These are phyloP conservation scores for Sphinx pinastri DNA, from an alignment of 2,888 invertebrate species.

Conservation along the genomic window DNA sequence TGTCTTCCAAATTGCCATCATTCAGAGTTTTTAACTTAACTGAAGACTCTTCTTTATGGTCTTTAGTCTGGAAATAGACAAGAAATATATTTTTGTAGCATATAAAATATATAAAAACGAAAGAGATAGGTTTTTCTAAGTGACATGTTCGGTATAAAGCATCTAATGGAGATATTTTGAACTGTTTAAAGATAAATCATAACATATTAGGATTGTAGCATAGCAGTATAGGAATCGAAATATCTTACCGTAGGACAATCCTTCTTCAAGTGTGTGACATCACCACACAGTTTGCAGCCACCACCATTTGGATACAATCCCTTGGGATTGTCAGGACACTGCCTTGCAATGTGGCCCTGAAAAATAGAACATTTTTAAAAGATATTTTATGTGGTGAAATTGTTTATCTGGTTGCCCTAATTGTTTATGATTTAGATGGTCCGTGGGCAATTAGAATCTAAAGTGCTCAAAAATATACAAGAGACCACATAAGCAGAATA, in stretches of 20 bases:
- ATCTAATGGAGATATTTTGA: no score
- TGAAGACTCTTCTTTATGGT: constrained; percentile 70
- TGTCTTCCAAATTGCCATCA: constrained; percentile 71
- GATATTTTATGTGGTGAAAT: background rate
- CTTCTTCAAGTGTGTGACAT: constrained; percentile 92
- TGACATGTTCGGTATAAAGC: no score
- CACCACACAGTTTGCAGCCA: constrained; percentile 92
- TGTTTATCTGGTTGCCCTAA: background rate
- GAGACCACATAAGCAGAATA: no score
- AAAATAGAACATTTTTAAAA: constrained; percentile 34
- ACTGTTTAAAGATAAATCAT: background rate
- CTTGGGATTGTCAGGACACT: constrained; percentile 94
- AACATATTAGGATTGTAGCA: constrained; percentile 4
- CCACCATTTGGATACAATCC: constrained; percentile 95
- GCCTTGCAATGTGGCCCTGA: constrained; percentile 92
- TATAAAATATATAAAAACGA: background rate
- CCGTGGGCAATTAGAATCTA: no score
- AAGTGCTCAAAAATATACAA: no score
- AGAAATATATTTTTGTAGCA: constrained; percentile 3
- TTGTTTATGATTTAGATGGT: background rate
- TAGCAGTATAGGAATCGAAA: background rate
- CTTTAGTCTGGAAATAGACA: constrained; percentile 58
- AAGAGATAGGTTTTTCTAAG: no score
- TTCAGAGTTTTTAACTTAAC: constrained; percentile 73
- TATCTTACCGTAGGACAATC: constrained; percentile 87